Conservation (phyloP, 53 echinoderm and acorn worm genomes). For the Arbacia lixula region DNA sequence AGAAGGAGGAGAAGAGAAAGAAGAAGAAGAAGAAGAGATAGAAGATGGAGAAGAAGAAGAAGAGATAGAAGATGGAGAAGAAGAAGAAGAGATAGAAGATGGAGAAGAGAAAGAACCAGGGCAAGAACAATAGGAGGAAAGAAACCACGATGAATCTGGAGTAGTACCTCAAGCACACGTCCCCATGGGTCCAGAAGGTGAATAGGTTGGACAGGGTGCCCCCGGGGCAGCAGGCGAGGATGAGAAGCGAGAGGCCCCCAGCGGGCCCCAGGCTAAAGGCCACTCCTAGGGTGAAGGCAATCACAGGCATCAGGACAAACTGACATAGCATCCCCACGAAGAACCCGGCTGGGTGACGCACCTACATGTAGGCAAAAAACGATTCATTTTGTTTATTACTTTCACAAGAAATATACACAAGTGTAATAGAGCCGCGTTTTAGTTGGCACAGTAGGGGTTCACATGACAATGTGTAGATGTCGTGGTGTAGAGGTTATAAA, state of each 20-base stretch:
- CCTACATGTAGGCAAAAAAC: no score
- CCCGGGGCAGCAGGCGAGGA: slow-evolving; percentile 59
- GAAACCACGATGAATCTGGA: no score
- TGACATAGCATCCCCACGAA: slow-evolving; percentile 85
- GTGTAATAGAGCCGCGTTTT: no score
- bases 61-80: background rate
- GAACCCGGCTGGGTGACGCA: slow-evolving; percentile 75
- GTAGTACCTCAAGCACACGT: slow-evolving; percentile 73
- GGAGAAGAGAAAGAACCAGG: background rate
- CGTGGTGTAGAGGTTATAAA: no score
- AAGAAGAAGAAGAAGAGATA: slow-evolving; percentile 23
- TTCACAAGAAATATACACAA: no score
- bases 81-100: background rate
- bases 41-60: slow-evolving; percentile 20
- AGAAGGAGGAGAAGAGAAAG: slow-evolving; percentile 15
- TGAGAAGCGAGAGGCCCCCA: slow-evolving; percentile 52
- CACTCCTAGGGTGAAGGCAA: slow-evolving; percentile 53
- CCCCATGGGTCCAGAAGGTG: slow-evolving; percentile 59
- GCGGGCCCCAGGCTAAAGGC: slow-evolving; percentile 44
- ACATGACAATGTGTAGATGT: no score
- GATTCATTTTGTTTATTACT: no score
- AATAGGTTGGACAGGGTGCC: slow-evolving; percentile 59
- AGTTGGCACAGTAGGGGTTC: no score
- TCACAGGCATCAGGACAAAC: slow-evolving; percentile 78
- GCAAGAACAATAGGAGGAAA: no score